Conservation (phyloP, 2,113 vertebrate species). For the Nannobrachium achirus region DNA sequence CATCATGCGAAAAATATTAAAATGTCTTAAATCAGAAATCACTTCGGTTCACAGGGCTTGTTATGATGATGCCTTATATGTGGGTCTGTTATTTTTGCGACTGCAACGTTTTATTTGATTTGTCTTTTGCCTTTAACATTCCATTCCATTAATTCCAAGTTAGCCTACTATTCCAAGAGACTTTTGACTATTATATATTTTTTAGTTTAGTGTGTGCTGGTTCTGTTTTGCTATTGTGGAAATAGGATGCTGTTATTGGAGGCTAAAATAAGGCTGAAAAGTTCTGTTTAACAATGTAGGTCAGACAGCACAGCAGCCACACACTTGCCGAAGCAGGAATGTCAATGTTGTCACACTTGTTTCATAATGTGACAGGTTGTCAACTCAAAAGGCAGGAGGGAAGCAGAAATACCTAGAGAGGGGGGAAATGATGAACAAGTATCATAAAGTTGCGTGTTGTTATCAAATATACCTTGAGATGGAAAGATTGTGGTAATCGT, state of each 20-base stretch:
- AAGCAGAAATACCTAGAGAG: neutral
- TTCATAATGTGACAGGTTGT: neutral
- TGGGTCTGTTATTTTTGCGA: too few relatives aligned
- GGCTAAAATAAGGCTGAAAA: neutral
- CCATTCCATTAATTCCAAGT: too few relatives aligned
- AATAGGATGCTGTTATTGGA: neutral
- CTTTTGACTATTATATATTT: too few relatives aligned
- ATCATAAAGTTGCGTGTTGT: neutral
- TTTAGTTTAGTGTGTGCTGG: too few relatives aligned
- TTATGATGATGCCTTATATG: too few relatives aligned
- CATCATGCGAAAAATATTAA: too few relatives aligned
- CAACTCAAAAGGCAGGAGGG: conserved; percentile 1
- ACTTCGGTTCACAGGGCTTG: too few relatives aligned
- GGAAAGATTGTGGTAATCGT: conserved; percentile 46
- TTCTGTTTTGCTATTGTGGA: neutral
- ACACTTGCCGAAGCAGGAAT: conserved; percentile 5
- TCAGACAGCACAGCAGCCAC: conserved; percentile 11
- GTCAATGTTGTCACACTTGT: neutral
- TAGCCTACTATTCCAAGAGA: too few relatives aligned
- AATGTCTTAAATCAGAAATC: too few relatives aligned
- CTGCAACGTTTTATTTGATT: too few relatives aligned
- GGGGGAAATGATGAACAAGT: neutral
- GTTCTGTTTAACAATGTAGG: conserved; percentile 12
- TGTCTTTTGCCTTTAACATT: too few relatives aligned
- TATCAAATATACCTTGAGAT: conserved; percentile 15